Evolutionary conservation across 2,888 invertebrate genomes (phyloP), one percentile per base, ranked within the genome.

Genomic region (Pollenia labialis): DNA sequence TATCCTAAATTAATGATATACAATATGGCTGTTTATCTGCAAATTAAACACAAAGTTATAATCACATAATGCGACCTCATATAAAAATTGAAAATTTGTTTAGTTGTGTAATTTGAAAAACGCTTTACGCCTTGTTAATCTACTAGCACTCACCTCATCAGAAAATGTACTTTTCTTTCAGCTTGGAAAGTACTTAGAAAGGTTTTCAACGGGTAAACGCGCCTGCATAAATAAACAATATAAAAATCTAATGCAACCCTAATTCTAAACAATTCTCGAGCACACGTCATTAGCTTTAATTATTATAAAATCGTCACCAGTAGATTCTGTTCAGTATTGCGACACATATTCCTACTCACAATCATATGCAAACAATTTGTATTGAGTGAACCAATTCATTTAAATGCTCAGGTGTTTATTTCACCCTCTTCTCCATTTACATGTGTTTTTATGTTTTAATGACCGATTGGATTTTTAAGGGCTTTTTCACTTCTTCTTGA

Each of bases 281-380:
- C n/a, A 12, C 54, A 66, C 68, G 69, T 69, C 79, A 54, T 80
- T 80, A 80, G 11, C 42, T 71, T 71, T 52, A 62, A 80, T 71
- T 80, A 80, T 80, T 71, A 44, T n/a, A 32, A 42, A 14, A 46
- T 64, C 46, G 2, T 44, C 46, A 46, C 44, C 18, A n/a, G 18
- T 46, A 12, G 16, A 64, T 56, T 23, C 23, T 56, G 56, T 50
- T 66, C 66, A 76, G 44, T 44, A 12, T 32, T 58, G 32, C 40
- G 14, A 11, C 58, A 14, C 58, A 58, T 58, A 58, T 16, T 46
- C 12, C 14, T 50, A 14, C 50, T 58, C 32, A 18, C 18, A 32
- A 14, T 32, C 58, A 8, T 64, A 16, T 48, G 18, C 42, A 62
- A 52, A 50, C 52, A 76, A 62, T 62, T 75, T 50, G 42, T 62